phyloP scores from a whole-genome alignment of 2,888 invertebrate genomes.

The Eulithis testata region DNA sequence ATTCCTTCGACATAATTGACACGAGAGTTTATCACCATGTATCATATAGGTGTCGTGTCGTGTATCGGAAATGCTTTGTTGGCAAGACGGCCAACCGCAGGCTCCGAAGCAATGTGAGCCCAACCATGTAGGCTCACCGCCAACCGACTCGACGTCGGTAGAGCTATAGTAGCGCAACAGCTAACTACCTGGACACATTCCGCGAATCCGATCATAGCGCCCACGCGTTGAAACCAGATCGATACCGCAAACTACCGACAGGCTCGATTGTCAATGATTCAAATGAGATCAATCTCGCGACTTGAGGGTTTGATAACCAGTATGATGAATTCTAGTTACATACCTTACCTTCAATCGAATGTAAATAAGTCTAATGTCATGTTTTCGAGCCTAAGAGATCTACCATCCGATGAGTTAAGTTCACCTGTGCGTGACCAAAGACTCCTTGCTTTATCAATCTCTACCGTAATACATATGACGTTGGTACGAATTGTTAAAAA shows the following conservation, averaged over 20 bases:
- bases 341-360: no score
- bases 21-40: constrained; percentile 16
- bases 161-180: constrained; percentile 14
- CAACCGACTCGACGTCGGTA: neutral
- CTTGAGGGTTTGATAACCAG: constrained; percentile 24
- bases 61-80: constrained; percentile 50
- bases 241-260: constrained; percentile 46
- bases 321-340: constrained; percentile 8
- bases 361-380: no score
- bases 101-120: constrained; percentile 54
- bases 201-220: constrained; percentile 54
- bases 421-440: no score
- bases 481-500: no score
- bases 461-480: no score
- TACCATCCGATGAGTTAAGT: no score
- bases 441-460: no score
- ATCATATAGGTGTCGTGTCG: constrained; percentile 50
- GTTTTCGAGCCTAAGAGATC: no score
- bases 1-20: constrained; percentile 25
- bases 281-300: constrained; percentile 38
- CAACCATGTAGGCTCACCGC: constrained; percentile 45
- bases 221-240: constrained; percentile 50
- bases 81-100: constrained; percentile 38
- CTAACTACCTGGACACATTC: constrained; percentile 50
- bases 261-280: constrained; percentile 41